A percentile compares a stretch with the other conserved stretches of the same genome.
phyloP scores from a whole-genome alignment of 2,113 vertebrate genomes.

The Mesoclemmys tuberculata region DNA sequence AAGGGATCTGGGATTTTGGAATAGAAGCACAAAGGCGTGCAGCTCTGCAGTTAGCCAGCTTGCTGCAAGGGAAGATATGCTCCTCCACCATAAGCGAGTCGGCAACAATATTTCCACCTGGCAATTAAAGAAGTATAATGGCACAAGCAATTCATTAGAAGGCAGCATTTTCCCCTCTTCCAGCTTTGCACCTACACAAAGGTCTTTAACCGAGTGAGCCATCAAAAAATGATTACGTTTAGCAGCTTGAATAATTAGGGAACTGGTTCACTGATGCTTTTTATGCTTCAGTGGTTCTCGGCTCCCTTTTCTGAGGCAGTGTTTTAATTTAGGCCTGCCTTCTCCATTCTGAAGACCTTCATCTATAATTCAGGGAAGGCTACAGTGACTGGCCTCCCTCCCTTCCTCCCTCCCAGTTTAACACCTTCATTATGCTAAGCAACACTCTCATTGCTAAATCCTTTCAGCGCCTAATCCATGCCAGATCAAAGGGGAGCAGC shows the following conservation, averaged over 20 bases:
- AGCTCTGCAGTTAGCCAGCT: neutral
- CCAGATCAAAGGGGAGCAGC: constrained; percentile 78
- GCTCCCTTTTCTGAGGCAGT: constrained; percentile 28
- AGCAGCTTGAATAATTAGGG: constrained; percentile 35
- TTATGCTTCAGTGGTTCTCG: constrained; percentile 8
- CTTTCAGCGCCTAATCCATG: constrained; percentile 79
- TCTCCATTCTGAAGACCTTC: constrained; percentile 34
- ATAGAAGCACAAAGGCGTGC: neutral
- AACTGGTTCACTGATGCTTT: neutral
- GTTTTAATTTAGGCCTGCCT: constrained; percentile 53
- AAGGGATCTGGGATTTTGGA: neutral
- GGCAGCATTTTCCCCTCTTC: constrained; percentile 35
- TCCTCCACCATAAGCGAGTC: neutral
- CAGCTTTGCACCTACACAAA: constrained; percentile 61
- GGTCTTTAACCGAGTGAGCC: constrained; percentile 45
- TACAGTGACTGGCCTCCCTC: constrained; percentile 79
- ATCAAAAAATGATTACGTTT: neutral
- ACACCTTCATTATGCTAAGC: constrained; percentile 83
- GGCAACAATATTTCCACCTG: neutral
- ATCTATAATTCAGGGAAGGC: constrained; percentile 69
- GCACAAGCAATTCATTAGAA: constrained; percentile 10
- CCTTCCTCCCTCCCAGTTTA: constrained; percentile 77
- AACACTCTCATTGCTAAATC: constrained; percentile 68
- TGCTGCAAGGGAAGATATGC: neutral
- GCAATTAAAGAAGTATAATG: neutral